Conservation (phyloP, 1,140 invertebrate species). For the Drosophila truncata region DNA sequence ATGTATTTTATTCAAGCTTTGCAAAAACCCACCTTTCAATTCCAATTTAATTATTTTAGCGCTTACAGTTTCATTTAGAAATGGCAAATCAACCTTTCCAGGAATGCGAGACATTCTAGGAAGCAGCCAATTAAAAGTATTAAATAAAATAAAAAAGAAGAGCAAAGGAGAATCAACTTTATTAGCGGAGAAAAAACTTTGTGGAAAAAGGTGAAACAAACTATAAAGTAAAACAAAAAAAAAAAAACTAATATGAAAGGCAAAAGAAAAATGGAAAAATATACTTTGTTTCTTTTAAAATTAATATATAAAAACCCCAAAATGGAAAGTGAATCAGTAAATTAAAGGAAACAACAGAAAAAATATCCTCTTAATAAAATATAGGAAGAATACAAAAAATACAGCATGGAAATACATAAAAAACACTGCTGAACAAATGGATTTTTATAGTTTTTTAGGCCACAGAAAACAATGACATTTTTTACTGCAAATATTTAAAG, state of each 20-base stretch:
- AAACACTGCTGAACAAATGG: neutral
- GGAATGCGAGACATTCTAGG: neutral
- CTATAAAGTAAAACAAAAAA: neutral
- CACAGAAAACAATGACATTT: neutral
- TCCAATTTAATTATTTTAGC: neutral
- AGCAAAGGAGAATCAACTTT: neutral
- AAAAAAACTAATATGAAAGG: neutral
- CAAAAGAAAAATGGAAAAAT: neutral
- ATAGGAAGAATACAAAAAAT: neutral
- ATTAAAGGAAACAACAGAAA: neutral
- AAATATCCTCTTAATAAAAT: neutral
- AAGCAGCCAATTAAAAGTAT: slow-evolving; percentile 7
- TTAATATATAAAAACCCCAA: neutral
- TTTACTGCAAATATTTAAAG: neutral
- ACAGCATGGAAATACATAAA: neutral
- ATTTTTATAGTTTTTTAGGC: neutral
- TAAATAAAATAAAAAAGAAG: neutral
- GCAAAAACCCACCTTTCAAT: neutral
- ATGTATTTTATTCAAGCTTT: neutral
- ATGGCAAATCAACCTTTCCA: slow-evolving; percentile 1
- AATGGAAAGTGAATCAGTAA: neutral
- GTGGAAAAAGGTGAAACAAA: neutral
- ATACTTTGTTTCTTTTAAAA: neutral
- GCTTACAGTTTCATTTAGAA: neutral
- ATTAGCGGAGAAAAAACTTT: neutral